Conservation (phyloP, 2,113 vertebrate species). For the Lota lota region DNA sequence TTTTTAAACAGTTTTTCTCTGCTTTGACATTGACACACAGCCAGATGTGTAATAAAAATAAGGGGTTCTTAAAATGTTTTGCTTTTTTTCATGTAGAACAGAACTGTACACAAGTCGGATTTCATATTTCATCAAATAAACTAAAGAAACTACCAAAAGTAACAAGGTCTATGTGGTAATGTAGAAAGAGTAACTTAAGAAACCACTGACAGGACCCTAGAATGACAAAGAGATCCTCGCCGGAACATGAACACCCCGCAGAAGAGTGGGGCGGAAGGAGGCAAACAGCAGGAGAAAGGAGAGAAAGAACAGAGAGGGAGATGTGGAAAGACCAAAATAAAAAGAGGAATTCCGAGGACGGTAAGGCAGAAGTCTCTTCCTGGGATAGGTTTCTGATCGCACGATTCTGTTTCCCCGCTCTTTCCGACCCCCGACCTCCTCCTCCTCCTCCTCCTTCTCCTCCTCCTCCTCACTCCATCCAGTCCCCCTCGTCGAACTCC, state of each 20-base stretch:
- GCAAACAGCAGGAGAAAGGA: constrained; percentile 16
- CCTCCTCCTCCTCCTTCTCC: too few species aligned
- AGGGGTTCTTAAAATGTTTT: too few species aligned
- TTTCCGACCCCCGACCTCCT: constrained; percentile 1
- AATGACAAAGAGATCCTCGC: constrained; percentile 46
- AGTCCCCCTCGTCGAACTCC: constrained; percentile 97
- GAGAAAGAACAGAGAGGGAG: background rate
- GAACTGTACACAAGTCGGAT: too few species aligned
- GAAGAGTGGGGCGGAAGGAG: background rate
- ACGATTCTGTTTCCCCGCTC: background rate
- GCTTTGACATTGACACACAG: constrained; percentile 35
- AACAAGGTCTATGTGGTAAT: constrained; percentile 43
- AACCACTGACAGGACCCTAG: constrained; percentile 64
- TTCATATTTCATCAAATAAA: too few species aligned
- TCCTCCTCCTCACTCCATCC: constrained; percentile 83
- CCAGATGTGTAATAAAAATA: constrained; percentile 42
- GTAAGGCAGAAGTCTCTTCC: constrained; percentile 12
- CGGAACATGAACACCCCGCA: constrained; percentile 37
- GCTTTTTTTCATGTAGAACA: too few species aligned
- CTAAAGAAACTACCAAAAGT: too few species aligned
- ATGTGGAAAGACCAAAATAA: background rate
- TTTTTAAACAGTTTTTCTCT: constrained; percentile 17
- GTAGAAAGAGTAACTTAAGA: constrained; percentile 71
- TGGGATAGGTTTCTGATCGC: background rate
- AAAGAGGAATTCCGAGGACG: background rate